A percentile compares a stretch with the other conserved stretches of the same genome.
Conservation (phyloP, 1,140 invertebrate genomes). For the Anastrepha obliqua region DNA sequence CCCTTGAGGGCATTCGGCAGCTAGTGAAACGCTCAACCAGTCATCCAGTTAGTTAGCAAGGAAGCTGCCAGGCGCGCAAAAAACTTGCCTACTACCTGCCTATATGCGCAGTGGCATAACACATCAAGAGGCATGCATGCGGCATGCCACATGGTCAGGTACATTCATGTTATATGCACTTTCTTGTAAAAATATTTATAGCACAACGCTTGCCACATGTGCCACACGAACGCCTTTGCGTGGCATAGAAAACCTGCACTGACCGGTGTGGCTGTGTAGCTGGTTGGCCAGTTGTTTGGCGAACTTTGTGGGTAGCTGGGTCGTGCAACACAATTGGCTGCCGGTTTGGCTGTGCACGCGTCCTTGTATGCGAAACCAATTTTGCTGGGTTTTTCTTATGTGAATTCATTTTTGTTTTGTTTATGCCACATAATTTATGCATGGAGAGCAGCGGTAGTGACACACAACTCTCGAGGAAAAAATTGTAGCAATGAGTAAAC, state of each 20-base stretch:
- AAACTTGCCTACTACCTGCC: constrained; percentile 2
- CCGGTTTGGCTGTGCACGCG: constrained; percentile 5
- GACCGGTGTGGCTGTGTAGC: constrained; percentile 14
- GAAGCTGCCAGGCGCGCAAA: not conserved
- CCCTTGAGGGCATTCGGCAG: constrained; percentile 37
- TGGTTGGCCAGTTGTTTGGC: constrained; percentile 14
- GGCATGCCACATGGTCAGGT: not conserved
- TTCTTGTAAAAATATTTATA: constrained; percentile 41
- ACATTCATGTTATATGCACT: constrained; percentile 8
- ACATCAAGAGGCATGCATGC: constrained; percentile 29
- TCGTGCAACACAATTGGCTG: constrained; percentile 23
- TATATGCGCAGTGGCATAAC: not conserved
- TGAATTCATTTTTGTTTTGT: constrained; percentile 12
- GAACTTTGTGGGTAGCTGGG: constrained; percentile 24
- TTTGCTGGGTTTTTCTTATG: not conserved
- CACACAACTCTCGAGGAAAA: not conserved
- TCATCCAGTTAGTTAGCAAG: constrained; percentile 30
- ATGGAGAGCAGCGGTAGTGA: not conserved
- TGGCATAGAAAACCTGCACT: constrained; percentile 4
- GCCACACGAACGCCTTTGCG: not conserved
- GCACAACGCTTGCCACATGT: constrained; percentile 24
- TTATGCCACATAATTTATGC: constrained; percentile 32
- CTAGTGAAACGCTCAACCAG: constrained; percentile 33
- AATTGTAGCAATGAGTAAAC: constrained; percentile 10
- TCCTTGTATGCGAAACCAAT: not conserved